phyloP scores from a whole-genome alignment of 1,140 invertebrate species.

The Drosophila teissieri region DNA sequence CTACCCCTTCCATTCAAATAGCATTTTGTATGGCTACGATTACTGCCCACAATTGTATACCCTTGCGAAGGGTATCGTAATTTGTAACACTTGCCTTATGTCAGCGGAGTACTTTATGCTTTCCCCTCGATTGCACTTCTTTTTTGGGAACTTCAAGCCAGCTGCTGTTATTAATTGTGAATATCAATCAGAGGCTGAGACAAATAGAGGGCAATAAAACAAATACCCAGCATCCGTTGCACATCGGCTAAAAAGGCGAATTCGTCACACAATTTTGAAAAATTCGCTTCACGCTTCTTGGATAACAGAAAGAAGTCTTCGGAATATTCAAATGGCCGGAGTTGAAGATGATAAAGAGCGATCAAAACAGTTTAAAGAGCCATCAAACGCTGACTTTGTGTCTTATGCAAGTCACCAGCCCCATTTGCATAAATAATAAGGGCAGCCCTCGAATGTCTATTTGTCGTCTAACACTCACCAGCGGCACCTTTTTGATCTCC shows the following conservation, averaged over 20 bases:
- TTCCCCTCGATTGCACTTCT: slow-evolving; percentile 20
- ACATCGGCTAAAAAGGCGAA: slow-evolving; percentile 19
- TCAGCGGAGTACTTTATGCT: slow-evolving; percentile 14
- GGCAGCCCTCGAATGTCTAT: slow-evolving; percentile 50
- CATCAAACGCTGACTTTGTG: slow-evolving; percentile 24
- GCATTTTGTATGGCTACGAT: background rate
- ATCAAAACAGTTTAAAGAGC: slow-evolving; percentile 60
- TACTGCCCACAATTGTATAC: background rate
- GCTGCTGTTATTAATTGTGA: slow-evolving; percentile 38
- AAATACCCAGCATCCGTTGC: slow-evolving; percentile 41
- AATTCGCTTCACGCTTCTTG: slow-evolving; percentile 58
- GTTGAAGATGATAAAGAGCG: slow-evolving; percentile 40
- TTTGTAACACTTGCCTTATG: slow-evolving; percentile 4
- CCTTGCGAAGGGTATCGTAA: no score
- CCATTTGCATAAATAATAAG: slow-evolving; percentile 55
- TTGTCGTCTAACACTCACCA: slow-evolving; percentile 56
- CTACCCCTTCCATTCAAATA: no score
- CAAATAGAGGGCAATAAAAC: slow-evolving; percentile 42
- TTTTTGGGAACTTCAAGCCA: slow-evolving; percentile 3
- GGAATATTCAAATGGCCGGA: slow-evolving; percentile 20
- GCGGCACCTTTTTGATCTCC: slow-evolving; percentile 51
- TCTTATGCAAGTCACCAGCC: slow-evolving; percentile 34
- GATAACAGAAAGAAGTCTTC: slow-evolving; percentile 34
- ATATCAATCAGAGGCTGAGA: slow-evolving; percentile 46
- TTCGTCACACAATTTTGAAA: slow-evolving; percentile 45